Evolutionary conservation across 2,888 invertebrate genomes (phyloP), one percentile per base, ranked within the genome.

Genomic region (Agrochola lota): DNA sequence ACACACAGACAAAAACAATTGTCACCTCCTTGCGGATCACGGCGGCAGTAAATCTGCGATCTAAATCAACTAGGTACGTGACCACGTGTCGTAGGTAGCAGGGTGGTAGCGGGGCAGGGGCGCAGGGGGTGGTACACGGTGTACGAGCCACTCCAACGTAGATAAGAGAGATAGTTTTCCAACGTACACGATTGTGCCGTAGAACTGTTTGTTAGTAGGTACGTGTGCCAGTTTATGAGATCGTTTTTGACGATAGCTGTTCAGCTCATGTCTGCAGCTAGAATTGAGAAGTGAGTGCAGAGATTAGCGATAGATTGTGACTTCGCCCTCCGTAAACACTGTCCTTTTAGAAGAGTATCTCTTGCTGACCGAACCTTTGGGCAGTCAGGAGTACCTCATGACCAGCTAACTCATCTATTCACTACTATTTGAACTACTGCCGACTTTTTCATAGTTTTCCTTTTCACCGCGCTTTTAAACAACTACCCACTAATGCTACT

Each of bases 61-160:
- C 78, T 78, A 67, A 82, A 82, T 82, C 83, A 82, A 82, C 73
- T 82, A 63, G 26, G 49, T 46, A 73, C 81, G 64, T 77, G 77
- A 67, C 77, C 83, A 82, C 77, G 83, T 80, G n/a, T 40, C 60
- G 57, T 30, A 40, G 30, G 52, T 9, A 30, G 52, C 12, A 8
- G 6, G 17, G 6, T 11, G 57, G 11, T 3, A 23, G 52, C 7
- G 20, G 20, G 43, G 30, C 20, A 55, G 46, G 49, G 46, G 23
- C 43, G 52, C 2, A 17, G 17, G 43, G 30, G 35, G 55, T 3
- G 63, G 35, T n/a, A 62, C 83, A 35, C 43, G 8, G 15, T 52
- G 46, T 68, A 49, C 30, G 49, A 75, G 40, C 76, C 57, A 63
- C 79, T 75, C 55, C 17, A n/a, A 67, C 35, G 15, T 17, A 83